Evolutionary conservation across 1,140 invertebrate species (phyloP).

Genomic region (Euglossa dilemma): DNA sequence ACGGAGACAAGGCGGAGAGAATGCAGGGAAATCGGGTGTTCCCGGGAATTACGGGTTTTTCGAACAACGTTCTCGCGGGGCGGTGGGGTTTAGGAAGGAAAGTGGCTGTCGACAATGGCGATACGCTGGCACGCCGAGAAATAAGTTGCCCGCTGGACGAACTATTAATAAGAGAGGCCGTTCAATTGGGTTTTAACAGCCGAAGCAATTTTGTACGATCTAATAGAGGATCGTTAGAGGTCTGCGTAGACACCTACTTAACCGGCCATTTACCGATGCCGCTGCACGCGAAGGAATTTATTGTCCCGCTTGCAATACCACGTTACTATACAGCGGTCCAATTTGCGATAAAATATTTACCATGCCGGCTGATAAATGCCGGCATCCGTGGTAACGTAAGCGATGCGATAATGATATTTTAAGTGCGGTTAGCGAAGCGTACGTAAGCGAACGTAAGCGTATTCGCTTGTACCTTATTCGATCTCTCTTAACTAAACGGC

Average conservation of each 20-base stretch:
- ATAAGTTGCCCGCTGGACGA: constrained; percentile 22
- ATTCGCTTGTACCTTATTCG: background rate
- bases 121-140: constrained; percentile 10
- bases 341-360: constrained; percentile 57
- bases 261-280: constrained; percentile 45
- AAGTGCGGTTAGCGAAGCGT: constrained; percentile 7
- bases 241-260: constrained; percentile 56
- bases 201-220: constrained; percentile 50
- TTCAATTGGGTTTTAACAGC: constrained; percentile 55
- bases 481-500: background rate
- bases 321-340: constrained; percentile 40
- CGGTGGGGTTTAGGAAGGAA: background rate
- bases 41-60: constrained; percentile 57
- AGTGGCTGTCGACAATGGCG: constrained; percentile 7
- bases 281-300: constrained; percentile 54
- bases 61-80: constrained; percentile 18
- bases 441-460: background rate
- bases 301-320: constrained; percentile 24
- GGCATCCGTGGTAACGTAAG: constrained; percentile 42
- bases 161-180: constrained; percentile 45
- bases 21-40: constrained; percentile 13
- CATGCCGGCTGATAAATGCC: constrained; percentile 40
- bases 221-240: constrained; percentile 55
- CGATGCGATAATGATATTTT: constrained; percentile 53
- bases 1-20: too few species aligned